A percentile compares a stretch with the other conserved stretches of the same genome.
phyloP scores from a whole-genome alignment of 2,797 vertebrate species.

The Gymnothorax javanicus region DNA sequence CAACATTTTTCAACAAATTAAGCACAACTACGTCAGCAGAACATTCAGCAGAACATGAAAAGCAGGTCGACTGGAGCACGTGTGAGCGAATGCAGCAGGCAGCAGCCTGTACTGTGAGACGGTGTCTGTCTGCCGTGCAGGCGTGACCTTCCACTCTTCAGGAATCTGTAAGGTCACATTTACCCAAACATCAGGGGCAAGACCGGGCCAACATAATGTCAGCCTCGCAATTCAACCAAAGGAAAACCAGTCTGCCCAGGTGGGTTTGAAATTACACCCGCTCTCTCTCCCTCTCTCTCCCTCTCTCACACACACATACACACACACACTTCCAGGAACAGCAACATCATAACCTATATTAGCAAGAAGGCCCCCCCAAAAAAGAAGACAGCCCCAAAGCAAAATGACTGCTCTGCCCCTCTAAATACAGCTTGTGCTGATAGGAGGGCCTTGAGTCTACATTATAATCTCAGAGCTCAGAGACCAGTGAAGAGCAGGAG shows the following conservation, averaged over 20 bases:
- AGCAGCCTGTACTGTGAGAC: neutral
- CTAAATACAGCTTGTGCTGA: constrained; percentile 51
- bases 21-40: neutral
- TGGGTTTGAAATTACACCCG: neutral
- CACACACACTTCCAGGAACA: neutral
- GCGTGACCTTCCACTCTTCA: neutral
- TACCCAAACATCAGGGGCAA: neutral
- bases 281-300: neutral
- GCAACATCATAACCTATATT: constrained; percentile 57
- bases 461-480: constrained; percentile 49
- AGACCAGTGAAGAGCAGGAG: constrained; percentile 14
- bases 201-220: neutral
- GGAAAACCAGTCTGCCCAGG: neutral
- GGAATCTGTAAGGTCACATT: neutral
- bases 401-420: constrained; percentile 28
- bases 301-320: neutral
- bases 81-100: neutral
- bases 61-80: neutral
- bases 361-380: constrained; percentile 18
- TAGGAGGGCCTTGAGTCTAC: constrained; percentile 49
- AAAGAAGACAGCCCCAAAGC: neutral
- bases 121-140: too few species aligned
- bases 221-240: neutral
- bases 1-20: neutral
- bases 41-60: neutral